phyloP scores from a whole-genome alignment of 2,888 invertebrate species.

The Marronus borbonicus region DNA sequence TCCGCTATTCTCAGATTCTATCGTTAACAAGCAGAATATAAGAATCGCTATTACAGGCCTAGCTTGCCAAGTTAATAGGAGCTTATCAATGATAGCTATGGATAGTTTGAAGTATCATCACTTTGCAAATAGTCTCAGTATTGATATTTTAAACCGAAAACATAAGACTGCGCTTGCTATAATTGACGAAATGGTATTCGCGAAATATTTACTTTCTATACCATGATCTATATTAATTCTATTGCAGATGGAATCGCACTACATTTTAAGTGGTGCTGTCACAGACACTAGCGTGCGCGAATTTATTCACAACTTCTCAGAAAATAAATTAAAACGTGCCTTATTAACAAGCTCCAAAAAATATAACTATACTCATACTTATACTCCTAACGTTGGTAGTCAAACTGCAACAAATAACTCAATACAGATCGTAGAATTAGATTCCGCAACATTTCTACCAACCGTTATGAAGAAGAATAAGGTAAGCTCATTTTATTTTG shows the following conservation, averaged over 20 bases:
- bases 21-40: slow-evolving; percentile 60
- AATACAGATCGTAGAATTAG: slow-evolving; percentile 78
- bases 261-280: slow-evolving; percentile 74
- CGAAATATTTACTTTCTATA: background rate
- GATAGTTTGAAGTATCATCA: slow-evolving; percentile 82
- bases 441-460: slow-evolving; percentile 77
- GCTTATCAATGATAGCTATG: slow-evolving; percentile 79
- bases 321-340: slow-evolving; percentile 63
- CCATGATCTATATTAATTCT: slow-evolving; percentile 55
- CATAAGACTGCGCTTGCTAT: slow-evolving; percentile 81
- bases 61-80: slow-evolving; percentile 74
- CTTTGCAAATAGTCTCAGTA: slow-evolving; percentile 83
- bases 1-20: slow-evolving; percentile 61
- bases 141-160: slow-evolving; percentile 75
- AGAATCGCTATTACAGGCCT: slow-evolving; percentile 70
- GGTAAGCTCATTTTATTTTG: slow-evolving; percentile 68
- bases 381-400: slow-evolving; percentile 53
- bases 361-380: slow-evolving; percentile 61
- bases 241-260: slow-evolving; percentile 80
- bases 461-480: slow-evolving; percentile 75
- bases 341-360: slow-evolving; percentile 61
- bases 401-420: slow-evolving; percentile 52
- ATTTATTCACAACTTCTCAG: slow-evolving; percentile 74
- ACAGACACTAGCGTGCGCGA: slow-evolving; percentile 72
- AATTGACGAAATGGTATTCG: slow-evolving; percentile 78